Evolutionary conservation across 1,140 invertebrate genomes (phyloP), one percentile per base, ranked within the genome.

Genomic region (Drosophila leontia): DNA sequence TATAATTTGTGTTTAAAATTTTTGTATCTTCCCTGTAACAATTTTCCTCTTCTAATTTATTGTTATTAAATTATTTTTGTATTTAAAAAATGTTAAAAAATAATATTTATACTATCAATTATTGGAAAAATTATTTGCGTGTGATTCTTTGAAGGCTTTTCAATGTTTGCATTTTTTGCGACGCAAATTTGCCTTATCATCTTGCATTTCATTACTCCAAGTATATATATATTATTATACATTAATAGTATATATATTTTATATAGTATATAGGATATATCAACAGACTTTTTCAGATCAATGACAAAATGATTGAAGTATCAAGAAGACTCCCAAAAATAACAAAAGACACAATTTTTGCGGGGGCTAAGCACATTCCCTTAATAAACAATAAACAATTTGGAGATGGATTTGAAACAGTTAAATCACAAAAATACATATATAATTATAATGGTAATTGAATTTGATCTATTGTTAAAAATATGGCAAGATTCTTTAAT

Each of bases 91-190:
- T 5, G 5, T 45, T 7, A 0, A 29, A 15, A 48, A 55, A 62
- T 29, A 32, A 58, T 32, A 26, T 29, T 41, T 0, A 13, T 13
- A 32, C 7, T 9, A n/a, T 61, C 8, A 15, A 50, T 68, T 35
- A 64, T 68, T 60, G 42, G 5, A 11, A 61, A 35, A 51, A 11
- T 42, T 15, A 44, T 19, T 26, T 15, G 12, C 32, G 0, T n/a
- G 19, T 32, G 32, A 42, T 51, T 42, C 37, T 44, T 51, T 11
- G 32, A n/a, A n/a, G 17, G 37, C 61, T 69, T 53, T 65, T 69
- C 67, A 53, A 2, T 26, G n/a, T 29, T 55, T 69, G 67, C 67
- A 69, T 39, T 67, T 68, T 34, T 41, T 69, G 67, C 67, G 67
- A 45, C 67, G 61, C 67, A 69, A 69, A 64, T 47, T 35, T 23